Evolutionary conservation across 2,888 invertebrate species (phyloP).

Genomic region (Palloptera scutellata): DNA sequence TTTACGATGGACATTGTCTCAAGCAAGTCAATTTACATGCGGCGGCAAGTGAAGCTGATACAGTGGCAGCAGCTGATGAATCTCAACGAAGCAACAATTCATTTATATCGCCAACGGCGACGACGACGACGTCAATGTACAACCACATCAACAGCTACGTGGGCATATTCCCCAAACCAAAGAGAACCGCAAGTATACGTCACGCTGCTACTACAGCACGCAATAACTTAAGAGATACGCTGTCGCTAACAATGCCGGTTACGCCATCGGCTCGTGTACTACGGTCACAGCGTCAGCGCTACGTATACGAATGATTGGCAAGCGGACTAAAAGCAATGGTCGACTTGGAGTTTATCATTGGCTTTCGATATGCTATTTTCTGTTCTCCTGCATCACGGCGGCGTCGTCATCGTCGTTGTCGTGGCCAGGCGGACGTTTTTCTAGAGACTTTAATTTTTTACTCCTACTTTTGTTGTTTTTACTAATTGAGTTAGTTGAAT

Average conservation of each 20-base stretch:
- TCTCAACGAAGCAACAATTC: not conserved
- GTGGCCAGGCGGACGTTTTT: no score
- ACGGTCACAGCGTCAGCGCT: slow-evolving; percentile 52
- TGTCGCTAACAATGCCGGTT: slow-evolving; percentile 38
- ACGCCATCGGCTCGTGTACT: slow-evolving; percentile 49
- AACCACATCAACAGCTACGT: slow-evolving; percentile 30
- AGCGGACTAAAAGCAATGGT: slow-evolving; percentile 15
- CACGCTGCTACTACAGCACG: slow-evolving; percentile 5
- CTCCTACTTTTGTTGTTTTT: no score
- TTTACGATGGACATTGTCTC: slow-evolving; percentile 40
- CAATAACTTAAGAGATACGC: slow-evolving; percentile 21
- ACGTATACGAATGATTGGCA: slow-evolving; percentile 56
- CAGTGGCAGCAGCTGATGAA: slow-evolving; percentile 39
- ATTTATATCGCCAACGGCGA: slow-evolving; percentile 37
- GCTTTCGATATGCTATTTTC: not conserved
- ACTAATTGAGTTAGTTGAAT: no score
- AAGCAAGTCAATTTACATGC: slow-evolving; percentile 9
- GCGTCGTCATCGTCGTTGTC: no score
- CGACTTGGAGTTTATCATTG: slow-evolving; percentile 13
- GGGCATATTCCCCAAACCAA: slow-evolving; percentile 38
- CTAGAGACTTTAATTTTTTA: no score
- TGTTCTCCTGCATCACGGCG: no score
- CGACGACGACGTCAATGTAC: slow-evolving; percentile 24
- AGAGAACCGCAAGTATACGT: slow-evolving; percentile 6
- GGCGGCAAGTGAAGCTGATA: slow-evolving; percentile 22